Conservation (phyloP, 2,797 vertebrate species). For the Mormyrus proboscirostris region DNA sequence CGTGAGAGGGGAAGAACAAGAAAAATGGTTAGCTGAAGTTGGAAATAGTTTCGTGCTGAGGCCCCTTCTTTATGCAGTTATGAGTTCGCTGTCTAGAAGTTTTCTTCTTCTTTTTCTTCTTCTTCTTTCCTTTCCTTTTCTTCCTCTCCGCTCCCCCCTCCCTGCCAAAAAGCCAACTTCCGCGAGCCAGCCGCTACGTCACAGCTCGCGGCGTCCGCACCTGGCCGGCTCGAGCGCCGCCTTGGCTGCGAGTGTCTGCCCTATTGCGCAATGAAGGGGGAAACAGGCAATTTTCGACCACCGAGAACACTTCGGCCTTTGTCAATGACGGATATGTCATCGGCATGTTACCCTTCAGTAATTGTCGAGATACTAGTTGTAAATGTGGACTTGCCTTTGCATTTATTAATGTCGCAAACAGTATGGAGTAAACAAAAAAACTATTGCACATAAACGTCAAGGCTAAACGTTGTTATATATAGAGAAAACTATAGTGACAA, state of each 20-base stretch:
- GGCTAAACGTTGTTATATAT: not conserved
- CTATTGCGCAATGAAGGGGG: not conserved
- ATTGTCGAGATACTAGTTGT: not conserved
- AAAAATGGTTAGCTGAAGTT: not conserved
- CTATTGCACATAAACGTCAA: not conserved
- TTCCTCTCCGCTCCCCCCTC: conserved; percentile 26
- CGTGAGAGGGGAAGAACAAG: not conserved
- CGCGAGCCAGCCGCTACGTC: conserved; percentile 65
- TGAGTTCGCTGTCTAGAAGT: conserved; percentile 13
- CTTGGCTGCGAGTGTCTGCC: conserved; percentile 11
- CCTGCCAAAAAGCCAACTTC: conserved; percentile 60
- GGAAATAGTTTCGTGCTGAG: not conserved
- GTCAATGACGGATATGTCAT: not conserved
- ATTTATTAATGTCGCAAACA: not conserved
- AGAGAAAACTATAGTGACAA: not conserved
- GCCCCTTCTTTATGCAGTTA: not conserved
- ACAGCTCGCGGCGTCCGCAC: conserved; percentile 48
- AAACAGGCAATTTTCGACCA: not conserved
- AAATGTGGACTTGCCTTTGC: not conserved
- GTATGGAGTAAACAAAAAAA: not conserved
- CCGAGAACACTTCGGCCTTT: not conserved
- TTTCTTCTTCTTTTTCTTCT: conserved; percentile 35
- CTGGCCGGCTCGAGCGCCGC: conserved; percentile 29
- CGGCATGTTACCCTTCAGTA: not conserved
- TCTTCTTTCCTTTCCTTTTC: conserved; percentile 46